Base-by-base conservation (phyloP, 2,113 vertebrate genomes). In the Canis aureus region DNA sequence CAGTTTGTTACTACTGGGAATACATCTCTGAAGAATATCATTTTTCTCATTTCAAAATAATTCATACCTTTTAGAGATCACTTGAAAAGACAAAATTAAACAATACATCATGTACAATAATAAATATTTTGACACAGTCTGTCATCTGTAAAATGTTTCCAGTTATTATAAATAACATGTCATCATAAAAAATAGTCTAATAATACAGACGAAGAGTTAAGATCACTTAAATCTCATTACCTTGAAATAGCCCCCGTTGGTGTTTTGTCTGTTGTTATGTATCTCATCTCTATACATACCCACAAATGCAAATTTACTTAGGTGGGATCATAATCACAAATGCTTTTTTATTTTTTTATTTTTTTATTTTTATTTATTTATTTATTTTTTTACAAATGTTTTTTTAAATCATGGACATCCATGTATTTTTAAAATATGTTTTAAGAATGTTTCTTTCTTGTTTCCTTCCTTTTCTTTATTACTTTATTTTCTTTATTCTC, bases 21-120 rank as follows among this genome's bases (percentile, higher is more conserved):
- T 51, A 62, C 8, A 35, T 57, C 17, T 74, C 83, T 49, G 78
- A 89, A 80, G 12, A 82, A 79, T 87, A 59, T 82, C 11, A 53
- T 53, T 93, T 85, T 81, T 83, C 27, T 80, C 29, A 51, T 74
- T 92, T 76, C 43, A 93, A 96, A 84, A 20, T 91, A 93, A 74
- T 85, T 83, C 12, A 83, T 71, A 62, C 53, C 3, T 93, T 49
- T 76, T 93, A 96, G 27, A 60, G 25, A 86, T 1, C 80, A 78
- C 49, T 67, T 76, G 29, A 53, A 85, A 97, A 92, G 62, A 55
- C 53, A 91, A 82, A 96, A 67, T 92, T 74, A 74, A 88, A 59
- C 29, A 71, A 79, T 27, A 49, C 3, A 67, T 53, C 23, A n/a
- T 59, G 12, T 78, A 19, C 17, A 53, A 76, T 92, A 94, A 49